Evolutionary conservation across 2,888 invertebrate species (phyloP), one percentile per base, ranked within the genome.

Genomic region (Merodon equestris): DNA sequence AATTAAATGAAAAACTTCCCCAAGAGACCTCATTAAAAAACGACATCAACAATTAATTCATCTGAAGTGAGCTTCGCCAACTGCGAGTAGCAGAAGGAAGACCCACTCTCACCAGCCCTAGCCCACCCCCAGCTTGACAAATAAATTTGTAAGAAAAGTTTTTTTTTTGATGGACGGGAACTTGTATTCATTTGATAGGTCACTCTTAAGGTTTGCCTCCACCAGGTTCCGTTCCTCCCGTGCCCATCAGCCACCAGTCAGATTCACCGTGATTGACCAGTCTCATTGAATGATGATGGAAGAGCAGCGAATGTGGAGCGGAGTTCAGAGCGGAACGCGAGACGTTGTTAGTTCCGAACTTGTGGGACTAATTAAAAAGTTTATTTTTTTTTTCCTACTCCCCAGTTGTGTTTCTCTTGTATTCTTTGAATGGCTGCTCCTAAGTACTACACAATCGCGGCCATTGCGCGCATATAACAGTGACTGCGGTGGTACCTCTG

Each of bases 301-400:
- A 27, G 27, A 27, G 27, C 27, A 27, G 27, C 27, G 45, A 58
- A 38, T 27, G 9, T 34, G 58, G 51, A 51, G 4, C 5, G n/a
- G 2, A 34, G 48, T 27, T 4, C 2, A 61, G 47, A 47, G 53
- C 58, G 38, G 45, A n/a, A 18, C 14, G 13, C 12, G 50, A 27
- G 12, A 48, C 9, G 14, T 18, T 50, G 38, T 56, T 58, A 47
- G 42, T 60, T 45, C 14, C 50, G 51, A 79, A 79, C 77, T 74
- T 73, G 79, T 79, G 79, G 73, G 73, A 79, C 79, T 79, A 79
- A 79, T 79, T 79, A 79, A 79, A 79, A 74, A 74, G 68, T 79
- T 79, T 74, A 68, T 56, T 40, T 40, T 40, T 40, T 40, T 40
- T 40, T 40, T 40, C 9, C 9, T 10, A 4, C 7, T 27, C 7